Base-by-base conservation (phyloP, 2,888 invertebrate genomes). In the Epirrhoe tristata region DNA sequence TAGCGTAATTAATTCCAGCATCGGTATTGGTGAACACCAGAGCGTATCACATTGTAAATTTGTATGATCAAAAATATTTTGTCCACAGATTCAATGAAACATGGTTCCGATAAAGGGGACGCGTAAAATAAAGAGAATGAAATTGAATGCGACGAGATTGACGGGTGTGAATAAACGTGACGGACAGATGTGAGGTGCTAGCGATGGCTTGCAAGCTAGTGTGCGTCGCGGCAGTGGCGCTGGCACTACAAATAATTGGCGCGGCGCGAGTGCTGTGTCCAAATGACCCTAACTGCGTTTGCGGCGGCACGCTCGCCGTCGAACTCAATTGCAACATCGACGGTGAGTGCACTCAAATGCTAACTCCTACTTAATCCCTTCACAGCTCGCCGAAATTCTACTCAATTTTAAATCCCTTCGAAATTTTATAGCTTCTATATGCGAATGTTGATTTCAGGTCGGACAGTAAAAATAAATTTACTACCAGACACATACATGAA, bases 271-370 rank as follows among this genome's bases (percentile, higher is more conserved):
- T 85, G 79, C 82, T 84, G 82, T 93, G 93, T 78, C 93, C 91
- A 72, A 87, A 81, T 83, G 87, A 91, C 83, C 89, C 91, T 85
- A 91, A 93, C 90, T 93, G 93, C 85, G 84, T 89, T 89, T 93
- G 93, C 75, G 89, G 89, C 74, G 91, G 91, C 81, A 88, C 90
- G 79, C 81, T 92, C 77, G 86, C 90, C 60, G 79, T 91, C 70
- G 93, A 93, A 87, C 87, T 93, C 81, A 86, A 91, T 88, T 93
- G 93, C 83, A 88, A 90, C 82, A 88, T 93, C 81, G 90, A 91
- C 78, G 93, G 93, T 92, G 81, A 91, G 92, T 89, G 82, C 85
- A 82, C 83, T 87, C 79, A 75, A 79, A 79, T 73, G 66, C 74
- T 76, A 67, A 76, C 72, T 63, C 61, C 61, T 56, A 67, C 61